phyloP scores from a whole-genome alignment of 2,888 invertebrate species.

The Dioctria linearis region DNA sequence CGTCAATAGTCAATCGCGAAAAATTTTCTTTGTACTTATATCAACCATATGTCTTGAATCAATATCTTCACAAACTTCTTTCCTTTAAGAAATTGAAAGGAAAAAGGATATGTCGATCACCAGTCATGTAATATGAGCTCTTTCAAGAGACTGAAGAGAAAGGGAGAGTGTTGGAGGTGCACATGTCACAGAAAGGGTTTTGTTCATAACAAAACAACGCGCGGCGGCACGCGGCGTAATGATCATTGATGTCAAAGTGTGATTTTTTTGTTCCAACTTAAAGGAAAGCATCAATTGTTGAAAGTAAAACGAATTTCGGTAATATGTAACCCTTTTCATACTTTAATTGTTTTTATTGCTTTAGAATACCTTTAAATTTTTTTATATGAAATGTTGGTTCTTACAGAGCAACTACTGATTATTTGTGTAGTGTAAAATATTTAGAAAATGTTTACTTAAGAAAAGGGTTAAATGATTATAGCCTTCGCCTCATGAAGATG shows the following conservation, averaged over 20 bases:
- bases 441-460: not conserved
- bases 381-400: not conserved
- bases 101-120: conserved; percentile 1
- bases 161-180: conserved; percentile 24
- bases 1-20: conserved; percentile 6
- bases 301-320: conserved; percentile 1
- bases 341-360: not conserved
- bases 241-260: not conserved
- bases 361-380: not conserved
- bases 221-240: not conserved
- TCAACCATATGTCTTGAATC: conserved; percentile 26
- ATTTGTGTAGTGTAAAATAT: not conserved
- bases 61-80: conserved; percentile 13
- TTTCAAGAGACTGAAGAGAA: not conserved
- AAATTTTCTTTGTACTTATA: conserved; percentile 24
- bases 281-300: conserved; percentile 1
- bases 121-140: not conserved
- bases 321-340: conserved; percentile 29
- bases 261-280: not conserved
- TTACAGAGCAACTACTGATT: not conserved
- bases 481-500: not conserved
- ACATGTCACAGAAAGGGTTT: conserved; percentile 23
- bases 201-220: not conserved
- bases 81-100: conserved; percentile 37
- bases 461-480: not conserved